Base-by-base conservation (phyloP, 1,140 invertebrate genomes). In the Cydia fagiglandana region DNA sequence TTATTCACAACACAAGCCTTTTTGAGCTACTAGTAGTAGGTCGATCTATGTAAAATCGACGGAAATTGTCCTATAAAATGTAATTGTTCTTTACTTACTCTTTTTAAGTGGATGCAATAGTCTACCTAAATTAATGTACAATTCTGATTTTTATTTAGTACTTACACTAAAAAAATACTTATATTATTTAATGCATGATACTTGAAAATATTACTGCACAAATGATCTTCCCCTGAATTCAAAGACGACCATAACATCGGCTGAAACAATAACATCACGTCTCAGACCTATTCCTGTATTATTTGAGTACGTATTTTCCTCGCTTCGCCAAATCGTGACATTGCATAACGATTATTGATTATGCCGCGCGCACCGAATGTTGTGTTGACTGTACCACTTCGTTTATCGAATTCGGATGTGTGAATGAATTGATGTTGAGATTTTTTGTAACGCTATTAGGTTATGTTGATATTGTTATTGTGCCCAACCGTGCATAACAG, bases 261-360 rank as follows among this genome's bases (percentile, higher is more conserved):
- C 10, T 61, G 3, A 61, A 61, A 61, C 56, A 61, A 61, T 61
- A 61, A 61, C 56, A 61, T 61, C 56, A 61, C 56, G 56, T 61
- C 56, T 61, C 56, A 12, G 20, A 61, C 56, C 56, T 61, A 53
- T 53, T 53, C 6, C 53, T 20, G 17, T 61, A 24, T 61, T 61
- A 61, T 61, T 61, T 61, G 56, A 61, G 56, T 61, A 61, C 17
- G 56, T 12, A 61, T 61, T 61, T 61, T 61, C 56, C 56, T 24
- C 56, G 56, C 20, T 24, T 24, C 56, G 12, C 56, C 56, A 61
- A 61, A 61, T 61, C 56, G 56, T 61, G 56, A 61, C 56, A 61
- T 61, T 61, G 56, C 56, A 61, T 61, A 61, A 61, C 56, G 56
- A 61, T 61, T 61, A 61, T 61, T 61, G 56, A 61, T 61, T 24